phyloP scores from a whole-genome alignment of 2,888 invertebrate genomes.

The Sturmia bella region DNA sequence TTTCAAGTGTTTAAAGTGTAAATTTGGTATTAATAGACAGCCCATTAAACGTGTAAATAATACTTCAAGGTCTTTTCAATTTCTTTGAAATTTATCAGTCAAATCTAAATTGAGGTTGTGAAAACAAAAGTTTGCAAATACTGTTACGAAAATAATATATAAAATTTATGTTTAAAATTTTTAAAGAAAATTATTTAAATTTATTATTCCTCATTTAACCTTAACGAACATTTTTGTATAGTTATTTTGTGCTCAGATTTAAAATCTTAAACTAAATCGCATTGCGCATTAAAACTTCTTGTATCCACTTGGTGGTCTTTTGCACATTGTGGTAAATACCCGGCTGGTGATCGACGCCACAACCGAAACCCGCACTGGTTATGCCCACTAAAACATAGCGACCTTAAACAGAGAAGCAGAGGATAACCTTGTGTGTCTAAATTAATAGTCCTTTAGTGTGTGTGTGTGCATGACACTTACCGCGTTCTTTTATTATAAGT shows the following conservation, averaged over 20 bases:
- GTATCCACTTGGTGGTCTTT: slow-evolving; percentile 87
- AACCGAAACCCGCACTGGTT: slow-evolving; percentile 93
- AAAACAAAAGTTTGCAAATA: background rate
- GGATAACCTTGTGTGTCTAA: background rate
- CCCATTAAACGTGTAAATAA: too few species aligned
- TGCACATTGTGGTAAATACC: slow-evolving; percentile 93
- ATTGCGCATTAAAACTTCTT: slow-evolving; percentile 81
- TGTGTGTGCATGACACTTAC: slow-evolving; percentile 40
- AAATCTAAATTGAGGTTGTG: background rate
- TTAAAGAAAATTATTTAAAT: too few species aligned
- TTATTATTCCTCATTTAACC: too few species aligned
- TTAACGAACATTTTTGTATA: slow-evolving; percentile 2
- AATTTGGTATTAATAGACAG: too few species aligned
- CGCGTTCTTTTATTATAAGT: slow-evolving; percentile 86
- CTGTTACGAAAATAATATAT: background rate
- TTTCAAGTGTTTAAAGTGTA: too few species aligned
- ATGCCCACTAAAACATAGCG: slow-evolving; percentile 91
- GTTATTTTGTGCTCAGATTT: background rate
- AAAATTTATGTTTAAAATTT: too few species aligned
- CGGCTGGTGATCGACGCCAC: slow-evolving; percentile 92
- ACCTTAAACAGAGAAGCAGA: slow-evolving; percentile 47
- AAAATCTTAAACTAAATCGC: slow-evolving; percentile 47
- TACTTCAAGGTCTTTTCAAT: background rate
- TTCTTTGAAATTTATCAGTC: background rate
- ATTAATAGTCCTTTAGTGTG: background rate